Percentiles rank a stretch among this genome's conserved stretches.
Conservation (phyloP, 2,888 invertebrate genomes). For the Steinernema scapterisci region DNA sequence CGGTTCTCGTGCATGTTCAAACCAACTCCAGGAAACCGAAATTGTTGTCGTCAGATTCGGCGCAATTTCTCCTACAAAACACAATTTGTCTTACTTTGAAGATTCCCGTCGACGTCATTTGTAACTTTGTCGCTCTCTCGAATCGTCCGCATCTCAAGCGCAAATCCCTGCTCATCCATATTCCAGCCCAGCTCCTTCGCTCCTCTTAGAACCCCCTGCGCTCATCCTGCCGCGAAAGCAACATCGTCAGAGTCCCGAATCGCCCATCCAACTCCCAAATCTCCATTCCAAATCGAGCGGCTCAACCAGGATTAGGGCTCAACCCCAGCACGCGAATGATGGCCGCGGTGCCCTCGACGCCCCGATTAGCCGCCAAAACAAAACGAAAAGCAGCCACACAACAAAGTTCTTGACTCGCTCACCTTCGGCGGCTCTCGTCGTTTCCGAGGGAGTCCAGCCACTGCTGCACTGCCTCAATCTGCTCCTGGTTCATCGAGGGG, state of each 20-base stretch:
- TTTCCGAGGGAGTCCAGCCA: slow-evolving; percentile 61
- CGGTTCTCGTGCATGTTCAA: too few relatives aligned
- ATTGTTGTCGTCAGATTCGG: too few relatives aligned
- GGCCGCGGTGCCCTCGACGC: neutral
- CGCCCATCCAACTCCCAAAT: slow-evolving; percentile 2
- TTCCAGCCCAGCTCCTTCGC: neutral
- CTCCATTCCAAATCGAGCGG: slow-evolving; percentile 23
- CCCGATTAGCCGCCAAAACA: slow-evolving; percentile 4
- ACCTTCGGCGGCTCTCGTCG: slow-evolving; percentile 52
- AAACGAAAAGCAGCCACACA: neutral
- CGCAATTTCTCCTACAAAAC: neutral
- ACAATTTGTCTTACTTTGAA: neutral
- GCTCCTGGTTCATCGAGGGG: slow-evolving; percentile 51
- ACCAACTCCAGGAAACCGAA: too few relatives aligned
- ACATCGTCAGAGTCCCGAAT: neutral
- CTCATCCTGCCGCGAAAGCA: slow-evolving; percentile 12
- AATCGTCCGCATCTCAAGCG: neutral
- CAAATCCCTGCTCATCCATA: slow-evolving; percentile 20
- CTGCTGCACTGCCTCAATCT: slow-evolving; percentile 62
- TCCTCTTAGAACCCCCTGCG: neutral
- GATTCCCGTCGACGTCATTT: neutral
- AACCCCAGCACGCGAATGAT: slow-evolving; percentile 7
- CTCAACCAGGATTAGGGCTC: slow-evolving; percentile 33
- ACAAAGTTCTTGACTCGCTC: slow-evolving; percentile 16
- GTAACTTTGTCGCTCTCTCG: neutral